Conservation (phyloP, 2,888 invertebrate genomes). For the Acleris literana region DNA sequence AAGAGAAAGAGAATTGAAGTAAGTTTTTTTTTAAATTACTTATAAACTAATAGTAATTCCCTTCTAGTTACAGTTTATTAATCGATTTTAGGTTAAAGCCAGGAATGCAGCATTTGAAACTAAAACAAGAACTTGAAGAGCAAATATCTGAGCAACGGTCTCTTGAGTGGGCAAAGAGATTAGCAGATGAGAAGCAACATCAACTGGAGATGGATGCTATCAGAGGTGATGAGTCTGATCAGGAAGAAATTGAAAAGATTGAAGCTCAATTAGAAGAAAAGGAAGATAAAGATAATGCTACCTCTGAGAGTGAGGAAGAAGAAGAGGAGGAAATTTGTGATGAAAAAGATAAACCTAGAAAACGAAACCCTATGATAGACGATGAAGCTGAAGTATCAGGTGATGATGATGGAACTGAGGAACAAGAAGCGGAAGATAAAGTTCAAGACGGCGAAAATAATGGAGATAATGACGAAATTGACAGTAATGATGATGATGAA, state of each 20-base stretch:
- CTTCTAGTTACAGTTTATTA: too few relatives aligned
- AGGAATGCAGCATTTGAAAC: conserved; percentile 87
- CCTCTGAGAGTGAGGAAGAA: conserved; percentile 80
- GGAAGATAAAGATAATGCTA: conserved; percentile 59
- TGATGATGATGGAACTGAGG: conserved; percentile 58
- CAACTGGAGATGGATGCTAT: conserved; percentile 68
- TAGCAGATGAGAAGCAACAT: conserved; percentile 76
- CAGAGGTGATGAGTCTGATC: conserved; percentile 62
- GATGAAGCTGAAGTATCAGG: conserved; percentile 81
- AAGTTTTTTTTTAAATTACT: conserved; percentile 42
- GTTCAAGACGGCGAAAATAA: conserved; percentile 2
- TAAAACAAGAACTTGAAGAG: conserved; percentile 88
- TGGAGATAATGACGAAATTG: conserved; percentile 30
- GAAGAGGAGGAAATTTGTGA: conserved; percentile 61
- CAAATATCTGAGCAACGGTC: conserved; percentile 88
- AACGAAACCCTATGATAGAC: conserved; percentile 69
- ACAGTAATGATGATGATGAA: conserved; percentile 47
- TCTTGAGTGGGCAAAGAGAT: conserved; percentile 87
- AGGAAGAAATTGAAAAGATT: conserved; percentile 73
- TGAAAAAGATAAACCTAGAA: conserved; percentile 67
- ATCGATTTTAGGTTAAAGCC: conserved; percentile 78
- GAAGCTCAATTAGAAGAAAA: conserved; percentile 66
- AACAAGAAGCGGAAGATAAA: conserved; percentile 38
- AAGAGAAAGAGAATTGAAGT: conserved; percentile 84
- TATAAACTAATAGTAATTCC: neutral